These are phyloP conservation scores for Tragelaphus imberbis DNA, from an alignment of 2,113 vertebrate genomes.

Conservation along the genomic window DNA sequence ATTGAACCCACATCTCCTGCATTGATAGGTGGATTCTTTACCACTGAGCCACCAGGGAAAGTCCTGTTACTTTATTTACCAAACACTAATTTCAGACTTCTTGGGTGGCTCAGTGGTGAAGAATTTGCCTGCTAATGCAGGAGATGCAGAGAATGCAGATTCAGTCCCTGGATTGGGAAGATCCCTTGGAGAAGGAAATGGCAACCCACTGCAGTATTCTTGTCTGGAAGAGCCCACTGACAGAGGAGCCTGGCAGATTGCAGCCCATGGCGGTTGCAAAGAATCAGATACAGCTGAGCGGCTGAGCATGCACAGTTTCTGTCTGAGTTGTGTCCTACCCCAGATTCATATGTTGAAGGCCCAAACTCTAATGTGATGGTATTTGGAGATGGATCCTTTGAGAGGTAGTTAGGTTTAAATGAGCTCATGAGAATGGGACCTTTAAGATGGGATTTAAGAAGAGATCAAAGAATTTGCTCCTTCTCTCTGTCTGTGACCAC, in stretches of 20 bases:
- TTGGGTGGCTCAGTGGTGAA: not conserved
- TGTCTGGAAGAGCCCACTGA: not conserved
- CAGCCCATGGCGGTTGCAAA: not conserved
- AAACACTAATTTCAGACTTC: not conserved
- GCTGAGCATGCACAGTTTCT: not conserved
- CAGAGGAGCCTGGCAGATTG: not conserved
- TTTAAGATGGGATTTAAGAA: not conserved
- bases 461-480: not conserved
- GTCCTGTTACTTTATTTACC: not conserved
- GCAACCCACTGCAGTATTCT: not conserved
- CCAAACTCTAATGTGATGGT: not conserved
- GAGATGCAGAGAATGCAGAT: not conserved
- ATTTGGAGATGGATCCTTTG: not conserved
- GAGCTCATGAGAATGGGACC: not conserved
- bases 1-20: not conserved
- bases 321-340: not conserved
- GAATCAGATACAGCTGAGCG: not conserved
- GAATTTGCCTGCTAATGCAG: not conserved
- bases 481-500: not conserved
- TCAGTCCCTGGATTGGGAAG: not conserved
- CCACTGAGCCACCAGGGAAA: not conserved
- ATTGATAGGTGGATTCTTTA: not conserved
- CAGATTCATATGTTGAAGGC: not conserved
- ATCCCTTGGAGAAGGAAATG: not conserved
- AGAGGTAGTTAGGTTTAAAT: not conserved